phyloP scores from a whole-genome alignment of 2,113 vertebrate species.

The Danio rerio region DNA sequence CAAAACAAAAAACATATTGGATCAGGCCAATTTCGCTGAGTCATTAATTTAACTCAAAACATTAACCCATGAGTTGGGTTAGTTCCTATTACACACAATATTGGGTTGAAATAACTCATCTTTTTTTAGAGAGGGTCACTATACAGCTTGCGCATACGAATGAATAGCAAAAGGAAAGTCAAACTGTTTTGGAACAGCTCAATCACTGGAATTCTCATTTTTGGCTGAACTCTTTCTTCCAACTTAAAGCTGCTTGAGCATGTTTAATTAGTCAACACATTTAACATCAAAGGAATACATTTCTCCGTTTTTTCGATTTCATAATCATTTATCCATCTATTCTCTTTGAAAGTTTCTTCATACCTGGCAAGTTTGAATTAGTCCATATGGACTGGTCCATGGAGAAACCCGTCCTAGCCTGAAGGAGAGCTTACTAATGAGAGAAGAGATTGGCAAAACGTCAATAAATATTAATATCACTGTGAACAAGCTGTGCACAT shows the following conservation, averaged over 20 bases:
- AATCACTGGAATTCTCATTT: not conserved
- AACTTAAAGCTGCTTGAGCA: not conserved
- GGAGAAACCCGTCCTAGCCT: not conserved
- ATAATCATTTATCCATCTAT: not conserved
- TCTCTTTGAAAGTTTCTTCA: constrained; percentile 5
- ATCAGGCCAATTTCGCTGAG: no score
- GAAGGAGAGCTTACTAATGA: not conserved
- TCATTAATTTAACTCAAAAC: no score
- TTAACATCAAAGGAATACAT: not conserved
- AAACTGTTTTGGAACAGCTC: not conserved
- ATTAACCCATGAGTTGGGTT: no score
- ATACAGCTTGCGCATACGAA: not conserved
- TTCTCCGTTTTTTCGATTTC: not conserved
- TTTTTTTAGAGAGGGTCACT: not conserved
- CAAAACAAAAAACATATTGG: no score
- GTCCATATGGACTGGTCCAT: constrained; percentile 5
- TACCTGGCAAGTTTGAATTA: constrained; percentile 4
- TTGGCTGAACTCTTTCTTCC: not conserved
- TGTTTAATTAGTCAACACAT: not conserved
- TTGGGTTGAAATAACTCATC: no score
- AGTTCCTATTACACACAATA: no score
- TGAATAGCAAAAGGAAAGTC: not conserved
- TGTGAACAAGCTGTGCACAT: constrained; percentile 39
- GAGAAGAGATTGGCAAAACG: constrained; percentile 42
- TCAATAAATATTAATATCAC: constrained; percentile 56